These are phyloP conservation scores for Clostera curtula DNA, from an alignment of 2,888 invertebrate genomes.

Conservation along the genomic window DNA sequence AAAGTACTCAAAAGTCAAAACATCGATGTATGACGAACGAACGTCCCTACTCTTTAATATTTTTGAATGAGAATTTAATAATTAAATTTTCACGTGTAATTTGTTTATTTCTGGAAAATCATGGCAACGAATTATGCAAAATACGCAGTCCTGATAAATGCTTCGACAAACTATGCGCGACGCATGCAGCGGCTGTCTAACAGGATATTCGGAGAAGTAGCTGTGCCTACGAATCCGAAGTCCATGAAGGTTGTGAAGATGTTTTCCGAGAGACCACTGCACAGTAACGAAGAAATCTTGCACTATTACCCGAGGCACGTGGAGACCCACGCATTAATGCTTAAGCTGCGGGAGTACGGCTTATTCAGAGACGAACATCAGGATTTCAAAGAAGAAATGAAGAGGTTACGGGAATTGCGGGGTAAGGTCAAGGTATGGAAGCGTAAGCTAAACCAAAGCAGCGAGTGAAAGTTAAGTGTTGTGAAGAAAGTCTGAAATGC, in stretches of 20 bases:
- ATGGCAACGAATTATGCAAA: conserved; percentile 79
- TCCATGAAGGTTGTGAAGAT: conserved; percentile 88
- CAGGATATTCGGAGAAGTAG: conserved; percentile 92
- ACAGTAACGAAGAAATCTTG: conserved; percentile 81
- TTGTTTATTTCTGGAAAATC: conserved; percentile 11
- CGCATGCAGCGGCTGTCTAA: conserved; percentile 91
- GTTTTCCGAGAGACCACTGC: conserved; percentile 83
- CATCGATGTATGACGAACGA: too few species aligned
- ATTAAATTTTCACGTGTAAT: background rate
- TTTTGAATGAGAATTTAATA: background rate
- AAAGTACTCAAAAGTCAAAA: too few species aligned
- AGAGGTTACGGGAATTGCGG: conserved; percentile 81
- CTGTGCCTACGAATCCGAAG: conserved; percentile 81
- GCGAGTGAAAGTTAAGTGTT: conserved; percentile 46
- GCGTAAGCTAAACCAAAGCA: conserved; percentile 57
- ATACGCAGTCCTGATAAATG: conserved; percentile 81
- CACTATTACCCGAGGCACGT: conserved; percentile 92
- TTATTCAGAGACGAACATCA: conserved; percentile 90
- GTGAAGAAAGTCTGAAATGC: too few species aligned
- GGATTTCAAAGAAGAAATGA: conserved; percentile 92
- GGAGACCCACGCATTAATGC: conserved; percentile 84
- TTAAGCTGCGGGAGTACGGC: conserved; percentile 82
- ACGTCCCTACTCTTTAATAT: background rate
- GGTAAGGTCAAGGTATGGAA: conserved; percentile 80
- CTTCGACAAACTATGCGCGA: conserved; percentile 85